phyloP scores from a whole-genome alignment of 2,888 invertebrate species.

The Mactromeris polynyma region DNA sequence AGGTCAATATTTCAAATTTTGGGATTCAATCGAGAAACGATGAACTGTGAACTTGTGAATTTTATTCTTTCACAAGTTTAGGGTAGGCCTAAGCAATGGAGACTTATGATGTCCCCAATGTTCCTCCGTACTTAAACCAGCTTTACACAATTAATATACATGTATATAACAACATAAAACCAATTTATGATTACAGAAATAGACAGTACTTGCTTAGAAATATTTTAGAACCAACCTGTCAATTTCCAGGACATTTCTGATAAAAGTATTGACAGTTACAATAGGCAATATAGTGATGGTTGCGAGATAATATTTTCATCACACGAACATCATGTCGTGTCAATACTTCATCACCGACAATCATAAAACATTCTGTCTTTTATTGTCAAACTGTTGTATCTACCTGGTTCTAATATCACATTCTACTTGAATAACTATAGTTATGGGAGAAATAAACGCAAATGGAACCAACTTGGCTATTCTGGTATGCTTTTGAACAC shows the following conservation, averaged over 20 bases:
- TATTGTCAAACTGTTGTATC: not conserved
- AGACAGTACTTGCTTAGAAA: not conserved
- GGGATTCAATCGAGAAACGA: no score
- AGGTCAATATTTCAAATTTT: no score
- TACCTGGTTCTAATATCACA: not conserved
- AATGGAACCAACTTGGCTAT: not conserved
- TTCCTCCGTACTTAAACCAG: no score
- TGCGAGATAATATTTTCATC: not conserved
- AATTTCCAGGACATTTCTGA: not conserved
- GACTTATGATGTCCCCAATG: no score
- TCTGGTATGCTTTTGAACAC: not conserved
- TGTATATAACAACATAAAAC: not conserved
- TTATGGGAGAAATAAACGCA: not conserved
- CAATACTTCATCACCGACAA: not conserved
- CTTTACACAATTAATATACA: no score
- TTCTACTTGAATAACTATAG: not conserved
- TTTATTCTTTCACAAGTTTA: no score
- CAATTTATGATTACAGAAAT: not conserved
- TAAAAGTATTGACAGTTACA: not conserved
- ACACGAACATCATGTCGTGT: not conserved
- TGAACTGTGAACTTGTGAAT: no score
- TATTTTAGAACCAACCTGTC: not conserved
- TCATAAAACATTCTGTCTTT: not conserved
- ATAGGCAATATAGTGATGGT: not conserved
- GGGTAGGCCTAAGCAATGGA: no score